Conservation (phyloP, 2,113 vertebrate species). For the Stegastes partitus region DNA sequence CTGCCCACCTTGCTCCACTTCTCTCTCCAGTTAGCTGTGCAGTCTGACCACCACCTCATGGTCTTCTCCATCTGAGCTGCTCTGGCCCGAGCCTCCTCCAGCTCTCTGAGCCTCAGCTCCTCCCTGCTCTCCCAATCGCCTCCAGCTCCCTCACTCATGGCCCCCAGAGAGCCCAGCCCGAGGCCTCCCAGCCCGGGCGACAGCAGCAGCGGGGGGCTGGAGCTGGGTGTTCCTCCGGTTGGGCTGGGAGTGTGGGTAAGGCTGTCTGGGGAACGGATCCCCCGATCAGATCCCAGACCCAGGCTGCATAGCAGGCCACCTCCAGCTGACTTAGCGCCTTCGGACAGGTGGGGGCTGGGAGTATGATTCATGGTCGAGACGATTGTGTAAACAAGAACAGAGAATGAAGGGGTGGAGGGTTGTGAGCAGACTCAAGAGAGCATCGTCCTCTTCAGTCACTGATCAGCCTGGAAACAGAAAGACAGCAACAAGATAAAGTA, state of each 20-base stretch:
- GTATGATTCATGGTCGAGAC: constrained; percentile 85
- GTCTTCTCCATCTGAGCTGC: constrained; percentile 99
- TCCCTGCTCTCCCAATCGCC: constrained; percentile 96
- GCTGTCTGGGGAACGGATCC: constrained; percentile 87
- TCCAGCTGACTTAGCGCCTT: constrained; percentile 72
- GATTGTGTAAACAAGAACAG: constrained; percentile 26
- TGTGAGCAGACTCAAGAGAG: constrained; percentile 38
- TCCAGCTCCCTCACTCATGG: constrained; percentile 80
- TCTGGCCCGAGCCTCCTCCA: constrained; percentile 94
- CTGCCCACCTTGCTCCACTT: constrained; percentile 95
- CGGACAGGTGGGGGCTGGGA: constrained; percentile 84
- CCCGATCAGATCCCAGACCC: constrained; percentile 87
- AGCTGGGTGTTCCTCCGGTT: constrained; percentile 89
- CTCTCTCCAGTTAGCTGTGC: constrained; percentile 98
- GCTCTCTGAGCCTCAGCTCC: constrained; percentile 93
- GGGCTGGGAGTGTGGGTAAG: constrained; percentile 89
- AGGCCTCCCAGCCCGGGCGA: constrained; percentile 84
- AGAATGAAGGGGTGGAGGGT: neutral
- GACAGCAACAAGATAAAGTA: constrained; percentile 3
- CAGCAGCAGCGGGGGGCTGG: constrained; percentile 87
- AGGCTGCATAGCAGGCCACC: constrained; percentile 87
- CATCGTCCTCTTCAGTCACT: constrained; percentile 38
- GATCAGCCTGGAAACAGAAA: constrained; percentile 50
- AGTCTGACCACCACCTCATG: constrained; percentile 99
- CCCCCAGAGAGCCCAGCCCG: constrained; percentile 66